Evolutionary conservation across 2,113 vertebrate species (phyloP).

Genomic region (Nycticorax nycticorax): DNA sequence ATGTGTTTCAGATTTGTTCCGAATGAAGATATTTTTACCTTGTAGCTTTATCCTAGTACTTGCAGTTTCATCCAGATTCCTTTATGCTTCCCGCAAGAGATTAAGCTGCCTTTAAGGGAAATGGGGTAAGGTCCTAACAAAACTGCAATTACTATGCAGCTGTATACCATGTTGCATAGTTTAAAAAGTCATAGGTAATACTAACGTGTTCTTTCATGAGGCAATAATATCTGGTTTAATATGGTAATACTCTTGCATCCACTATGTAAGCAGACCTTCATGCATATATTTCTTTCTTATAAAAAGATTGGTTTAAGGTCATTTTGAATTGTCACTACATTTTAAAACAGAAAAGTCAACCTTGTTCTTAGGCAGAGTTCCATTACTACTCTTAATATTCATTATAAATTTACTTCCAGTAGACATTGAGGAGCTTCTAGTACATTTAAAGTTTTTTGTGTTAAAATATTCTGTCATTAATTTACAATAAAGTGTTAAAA

Average conservation of each 20-base stretch:
- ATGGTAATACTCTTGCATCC: background rate
- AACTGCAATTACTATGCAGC: constrained; percentile 11
- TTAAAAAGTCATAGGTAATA: constrained; percentile 31
- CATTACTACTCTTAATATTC: background rate
- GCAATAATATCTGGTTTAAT: constrained; percentile 22
- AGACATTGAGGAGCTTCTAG: constrained; percentile 7
- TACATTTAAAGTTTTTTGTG: background rate
- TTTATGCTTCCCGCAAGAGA: background rate
- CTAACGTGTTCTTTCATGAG: background rate
- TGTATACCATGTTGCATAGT: constrained; percentile 15
- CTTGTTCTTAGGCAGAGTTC: constrained; percentile 19
- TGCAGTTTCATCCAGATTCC: background rate
- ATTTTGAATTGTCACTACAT: background rate
- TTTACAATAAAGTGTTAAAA: constrained; percentile 59
- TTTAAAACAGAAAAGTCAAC: constrained; percentile 39
- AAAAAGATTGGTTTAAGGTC: background rate
- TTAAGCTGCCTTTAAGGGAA: constrained; percentile 23
- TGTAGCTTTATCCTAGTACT: background rate
- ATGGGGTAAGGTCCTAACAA: background rate
- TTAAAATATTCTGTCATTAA: constrained; percentile 58
- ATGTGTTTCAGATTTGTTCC: background rate
- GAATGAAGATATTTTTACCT: background rate
- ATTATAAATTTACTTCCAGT: constrained; percentile 13
- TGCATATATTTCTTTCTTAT: background rate
- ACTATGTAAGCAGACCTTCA: background rate